Base-by-base conservation (phyloP, 1,140 invertebrate genomes). In the Prorops nasuta region DNA sequence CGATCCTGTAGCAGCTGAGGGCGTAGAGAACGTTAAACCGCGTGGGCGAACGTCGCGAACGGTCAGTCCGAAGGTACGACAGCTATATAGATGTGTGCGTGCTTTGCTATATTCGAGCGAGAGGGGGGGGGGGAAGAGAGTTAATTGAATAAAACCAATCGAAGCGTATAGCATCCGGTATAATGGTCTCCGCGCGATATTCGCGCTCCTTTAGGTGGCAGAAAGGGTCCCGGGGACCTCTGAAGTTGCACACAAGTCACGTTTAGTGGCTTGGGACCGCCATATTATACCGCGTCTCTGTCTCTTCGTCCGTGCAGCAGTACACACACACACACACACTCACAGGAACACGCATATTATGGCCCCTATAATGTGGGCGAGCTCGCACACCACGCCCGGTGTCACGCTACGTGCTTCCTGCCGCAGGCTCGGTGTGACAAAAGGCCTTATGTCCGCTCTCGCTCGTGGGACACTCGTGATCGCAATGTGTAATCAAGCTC, bases 331-430 rank as follows among this genome's bases (percentile, higher is more conserved):
- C 36, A 18, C 9, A n/a, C n/a, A n/a, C n/a, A n/a, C n/a, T n/a
- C n/a, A n/a, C n/a, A n/a, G n/a, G n/a, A n/a, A n/a, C n/a, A n/a
- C n/a, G n/a, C n/a, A n/a, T n/a, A n/a, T n/a, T n/a, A n/a, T n/a
- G n/a, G 58, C 54, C 50, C 51, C 51, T 69, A 69, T 67, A 64
- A 67, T 69, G 66, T 64, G 63, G 67, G 64, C 62, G 65, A n/a
- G 17, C 8, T 63, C 56, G 10, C 55, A 60, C 58, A 58, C 52
- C 58, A 58, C 60, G 57, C 56, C 67, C 60, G 62, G 71, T 73
- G 72, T 76, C 73, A 73, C 71, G 71, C 71, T 74, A 76, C 71
- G 73, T 73, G 73, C 71, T 76, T 76, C 73, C 72, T 76, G 73
- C 69, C 71, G 69, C 65, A 67, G 66, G 69, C 69, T 56, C 63